Conservation (phyloP, 2,113 vertebrate genomes). For the Periophthalmodon schlosseri region DNA sequence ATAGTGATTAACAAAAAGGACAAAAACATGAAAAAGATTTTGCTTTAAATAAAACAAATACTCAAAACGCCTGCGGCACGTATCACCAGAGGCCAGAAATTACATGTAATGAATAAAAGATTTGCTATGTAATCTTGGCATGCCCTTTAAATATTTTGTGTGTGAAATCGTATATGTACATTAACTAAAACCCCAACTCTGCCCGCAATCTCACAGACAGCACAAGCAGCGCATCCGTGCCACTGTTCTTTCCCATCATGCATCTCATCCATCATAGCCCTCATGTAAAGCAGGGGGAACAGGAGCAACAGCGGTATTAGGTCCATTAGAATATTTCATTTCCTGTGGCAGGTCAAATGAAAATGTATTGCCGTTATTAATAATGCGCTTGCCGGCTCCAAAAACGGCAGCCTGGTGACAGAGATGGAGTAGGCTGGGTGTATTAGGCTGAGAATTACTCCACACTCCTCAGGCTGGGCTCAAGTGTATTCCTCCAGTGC, state of each 20-base stretch:
- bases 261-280: constrained; percentile 57
- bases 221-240: constrained; percentile 46
- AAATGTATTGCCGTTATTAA: constrained; percentile 68
- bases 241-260: constrained; percentile 47
- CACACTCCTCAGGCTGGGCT: constrained; percentile 18
- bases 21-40: too few relatives aligned
- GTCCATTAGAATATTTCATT: constrained; percentile 71
- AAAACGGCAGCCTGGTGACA: constrained; percentile 66
- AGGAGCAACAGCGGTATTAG: constrained; percentile 55
- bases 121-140: background rate
- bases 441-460: constrained; percentile 49
- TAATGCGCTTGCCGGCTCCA: constrained; percentile 62
- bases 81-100: too few relatives aligned
- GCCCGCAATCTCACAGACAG: constrained; percentile 21
- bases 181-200: background rate
- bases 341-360: constrained; percentile 56
- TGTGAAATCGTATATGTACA: too few relatives aligned
- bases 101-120: too few relatives aligned
- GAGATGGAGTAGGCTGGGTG: constrained; percentile 61
- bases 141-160: background rate
- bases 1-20: too few relatives aligned
- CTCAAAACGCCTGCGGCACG: too few relatives aligned
- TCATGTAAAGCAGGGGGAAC: constrained; percentile 42
- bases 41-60: too few relatives aligned
- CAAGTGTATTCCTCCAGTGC: background rate